Evolutionary conservation across 2,113 vertebrate genomes (phyloP).

Genomic region (Myodes glareolus): DNA sequence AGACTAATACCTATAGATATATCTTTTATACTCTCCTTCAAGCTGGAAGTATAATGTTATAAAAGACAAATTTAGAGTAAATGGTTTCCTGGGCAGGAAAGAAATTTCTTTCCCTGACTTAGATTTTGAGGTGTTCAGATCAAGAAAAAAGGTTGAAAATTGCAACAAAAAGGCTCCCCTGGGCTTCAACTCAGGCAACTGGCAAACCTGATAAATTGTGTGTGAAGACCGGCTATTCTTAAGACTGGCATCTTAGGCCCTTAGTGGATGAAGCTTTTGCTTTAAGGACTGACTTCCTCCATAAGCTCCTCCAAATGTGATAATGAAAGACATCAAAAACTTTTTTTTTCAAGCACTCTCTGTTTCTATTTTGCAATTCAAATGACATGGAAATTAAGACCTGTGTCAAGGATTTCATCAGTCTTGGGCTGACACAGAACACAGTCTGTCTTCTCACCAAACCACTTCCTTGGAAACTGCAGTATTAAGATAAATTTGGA

Average conservation of each 20-base stretch:
- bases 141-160: slow-evolving; percentile 19
- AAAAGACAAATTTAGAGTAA: slow-evolving; percentile 45
- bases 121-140: background rate
- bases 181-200: background rate
- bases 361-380: slow-evolving; percentile 52
- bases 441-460: background rate
- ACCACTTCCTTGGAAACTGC: slow-evolving; percentile 1
- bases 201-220: background rate
- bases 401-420: slow-evolving; percentile 6
- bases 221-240: background rate
- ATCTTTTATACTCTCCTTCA: slow-evolving; percentile 37
- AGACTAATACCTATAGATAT: background rate
- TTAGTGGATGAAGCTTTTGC: background rate
- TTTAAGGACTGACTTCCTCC: background rate
- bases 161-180: background rate
- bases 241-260: background rate
- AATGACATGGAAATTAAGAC: slow-evolving; percentile 33
- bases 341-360: background rate
- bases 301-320: background rate
- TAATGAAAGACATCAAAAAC: slow-evolving; percentile 2
- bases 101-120: slow-evolving; percentile 2
- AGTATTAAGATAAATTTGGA: background rate
- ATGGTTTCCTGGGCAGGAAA: background rate
- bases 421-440: background rate
- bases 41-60: slow-evolving; percentile 32